These are phyloP conservation scores for Sphyrna mokarran DNA, from an alignment of 2,113 vertebrate species.

Conservation along the genomic window DNA sequence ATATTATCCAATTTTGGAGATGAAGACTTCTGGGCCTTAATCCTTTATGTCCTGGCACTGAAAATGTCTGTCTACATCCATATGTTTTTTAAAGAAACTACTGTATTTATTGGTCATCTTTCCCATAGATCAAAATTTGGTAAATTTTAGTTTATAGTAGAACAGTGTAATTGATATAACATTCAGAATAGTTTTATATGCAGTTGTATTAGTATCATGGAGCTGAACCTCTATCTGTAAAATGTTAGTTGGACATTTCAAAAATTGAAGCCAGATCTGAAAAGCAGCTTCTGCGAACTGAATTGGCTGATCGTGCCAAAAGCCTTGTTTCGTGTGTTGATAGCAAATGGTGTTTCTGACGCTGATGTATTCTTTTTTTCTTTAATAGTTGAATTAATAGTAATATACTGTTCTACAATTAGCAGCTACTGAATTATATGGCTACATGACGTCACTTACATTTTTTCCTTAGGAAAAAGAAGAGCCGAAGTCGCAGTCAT, in stretches of 20 bases:
- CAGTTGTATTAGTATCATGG: not conserved
- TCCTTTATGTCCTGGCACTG: not conserved
- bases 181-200: not conserved
- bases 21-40: not conserved
- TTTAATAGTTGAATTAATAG: not conserved
- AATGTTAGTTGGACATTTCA: not conserved
- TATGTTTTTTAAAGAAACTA: not conserved
- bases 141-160: not conserved
- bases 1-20: not conserved
- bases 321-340: not conserved
- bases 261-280: not conserved
- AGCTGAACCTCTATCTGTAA: not conserved
- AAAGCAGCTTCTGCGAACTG: not conserved
- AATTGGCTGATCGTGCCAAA: not conserved
- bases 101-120: not conserved
- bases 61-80: not conserved
- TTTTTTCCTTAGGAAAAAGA: slow-evolving; percentile 71
- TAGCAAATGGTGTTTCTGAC: not conserved
- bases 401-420: not conserved
- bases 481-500: slow-evolving; percentile 81
- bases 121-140: not conserved
- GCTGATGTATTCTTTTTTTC: not conserved
- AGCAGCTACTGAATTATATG: not conserved
- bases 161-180: not conserved
- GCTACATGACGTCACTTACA: slow-evolving; percentile 2